phyloP scores from a whole-genome alignment of 2,113 vertebrate species.

The Kryptolebias marmoratus region DNA sequence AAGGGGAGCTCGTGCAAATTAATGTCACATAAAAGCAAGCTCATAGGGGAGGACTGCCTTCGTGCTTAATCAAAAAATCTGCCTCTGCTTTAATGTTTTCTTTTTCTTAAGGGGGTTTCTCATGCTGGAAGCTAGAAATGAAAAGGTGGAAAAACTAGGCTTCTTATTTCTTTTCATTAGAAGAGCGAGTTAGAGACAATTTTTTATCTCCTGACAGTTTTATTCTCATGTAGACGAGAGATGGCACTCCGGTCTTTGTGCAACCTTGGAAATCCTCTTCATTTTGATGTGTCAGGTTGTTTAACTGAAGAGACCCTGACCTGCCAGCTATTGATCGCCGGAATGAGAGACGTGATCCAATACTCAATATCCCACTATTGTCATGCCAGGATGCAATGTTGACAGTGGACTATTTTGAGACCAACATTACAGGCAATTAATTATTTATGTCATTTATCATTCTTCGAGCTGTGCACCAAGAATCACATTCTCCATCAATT shows the following conservation, averaged over 20 bases:
- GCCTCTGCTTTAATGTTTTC: slow-evolving; percentile 35
- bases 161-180: neutral
- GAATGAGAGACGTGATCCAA: slow-evolving; percentile 45
- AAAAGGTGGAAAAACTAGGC: neutral
- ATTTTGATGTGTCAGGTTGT: slow-evolving; percentile 42
- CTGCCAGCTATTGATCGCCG: slow-evolving; percentile 56
- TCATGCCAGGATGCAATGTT: slow-evolving; percentile 47
- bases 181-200: neutral
- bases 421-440: slow-evolving; percentile 48
- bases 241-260: neutral
- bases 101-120: slow-evolving; percentile 36
- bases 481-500: slow-evolving; percentile 10
- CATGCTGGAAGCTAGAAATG: neutral
- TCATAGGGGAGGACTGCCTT: slow-evolving; percentile 15
- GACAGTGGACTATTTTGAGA: slow-evolving; percentile 64
- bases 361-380: slow-evolving; percentile 33
- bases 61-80: slow-evolving; percentile 25
- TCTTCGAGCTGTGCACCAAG: slow-evolving; percentile 4
- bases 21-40: slow-evolving; percentile 20
- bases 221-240: neutral
- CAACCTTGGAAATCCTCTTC: slow-evolving; percentile 48
- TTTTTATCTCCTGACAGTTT: slow-evolving; percentile 4
- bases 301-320: slow-evolving; percentile 20
- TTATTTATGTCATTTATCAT: slow-evolving; percentile 63
- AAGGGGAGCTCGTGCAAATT: slow-evolving; percentile 9